Base-by-base conservation (phyloP, 2,888 invertebrate species). In the Sturmia bella region DNA sequence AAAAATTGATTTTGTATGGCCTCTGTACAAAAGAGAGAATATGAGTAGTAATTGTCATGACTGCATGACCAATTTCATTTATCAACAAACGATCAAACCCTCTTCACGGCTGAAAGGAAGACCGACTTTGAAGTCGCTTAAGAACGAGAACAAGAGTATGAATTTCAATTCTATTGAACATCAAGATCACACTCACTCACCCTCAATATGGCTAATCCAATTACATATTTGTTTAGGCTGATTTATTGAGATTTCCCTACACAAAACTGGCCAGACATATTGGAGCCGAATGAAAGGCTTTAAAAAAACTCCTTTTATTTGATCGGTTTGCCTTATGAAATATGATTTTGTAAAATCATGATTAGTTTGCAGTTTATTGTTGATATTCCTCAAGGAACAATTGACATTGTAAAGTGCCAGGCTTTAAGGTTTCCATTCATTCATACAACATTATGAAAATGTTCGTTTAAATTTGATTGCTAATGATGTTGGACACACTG, bases 1-100 rank as follows among this genome's bases (percentile, higher is more conserved):
- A 73, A 83, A 80, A 72, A 80, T 84, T 84, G 82, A 84, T 84
- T 84, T 84, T 84, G 80, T 84, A 84, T 80, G 84, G 73, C 61
- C 52, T 15, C n/a, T 17, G 32, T 15, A 79, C 37, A 68, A 81
- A 68, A 17, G 39, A 64, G 69, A 74, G 59, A 84, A 83, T 77
- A 75, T 81, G 81, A 80, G 79, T 77, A 72, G 81, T 81, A 82
- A 83, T 83, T 83, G 81, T 84, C 84, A 82, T 80, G 83, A 84
- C 77, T 74, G 79, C 76, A 83, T 81, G 74, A 79, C 78, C 69
- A 82, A 82, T 82, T 77, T 50, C 24, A 61, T 63, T 69, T 41
- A 75, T 57, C 73, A 63, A 75, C 64, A 57, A 74, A 57, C 43
- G 32, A 19, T 27, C 45, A 11, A 32, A 43, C 17, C 57, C 54